Percentiles rank a stretch among this genome's conserved stretches.
These are phyloP conservation scores for Synanthedon tipuliformis DNA, from an alignment of 2,888 invertebrate genomes.

Conservation along the genomic window DNA sequence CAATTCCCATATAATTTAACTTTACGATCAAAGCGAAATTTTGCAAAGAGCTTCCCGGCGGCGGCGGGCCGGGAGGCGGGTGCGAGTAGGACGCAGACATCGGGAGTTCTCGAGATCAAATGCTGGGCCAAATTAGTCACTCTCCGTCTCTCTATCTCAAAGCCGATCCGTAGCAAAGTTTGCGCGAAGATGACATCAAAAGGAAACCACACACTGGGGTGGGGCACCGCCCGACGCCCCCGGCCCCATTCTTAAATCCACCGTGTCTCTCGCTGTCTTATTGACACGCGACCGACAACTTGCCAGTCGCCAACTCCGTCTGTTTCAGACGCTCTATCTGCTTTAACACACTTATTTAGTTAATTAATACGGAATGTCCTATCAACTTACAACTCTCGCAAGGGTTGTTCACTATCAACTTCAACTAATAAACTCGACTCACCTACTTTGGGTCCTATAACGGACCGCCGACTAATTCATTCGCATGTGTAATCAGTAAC, in stretches of 20 bases:
- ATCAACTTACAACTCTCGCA: constrained; percentile 58
- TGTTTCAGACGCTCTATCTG: constrained; percentile 46
- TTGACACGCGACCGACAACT: constrained; percentile 68
- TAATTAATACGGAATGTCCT: constrained; percentile 70
- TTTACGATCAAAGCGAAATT: constrained; percentile 71
- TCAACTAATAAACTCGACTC: no score
- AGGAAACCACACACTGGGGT: constrained; percentile 70
- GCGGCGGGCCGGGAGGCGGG: constrained; percentile 45
- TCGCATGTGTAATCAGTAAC: no score
- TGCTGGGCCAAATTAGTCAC: constrained; percentile 72
- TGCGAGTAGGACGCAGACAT: constrained; percentile 58
- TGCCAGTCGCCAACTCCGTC: constrained; percentile 52
- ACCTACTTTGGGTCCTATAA: neutral
- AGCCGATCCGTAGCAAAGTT: constrained; percentile 72
- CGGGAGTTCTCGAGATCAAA: constrained; percentile 66
- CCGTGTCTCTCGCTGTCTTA: constrained; percentile 64
- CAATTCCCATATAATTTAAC: constrained; percentile 72
- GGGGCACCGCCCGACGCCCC: constrained; percentile 41
- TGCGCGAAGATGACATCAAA: constrained; percentile 72
- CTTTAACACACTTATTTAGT: constrained; percentile 66
- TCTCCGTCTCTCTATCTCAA: constrained; percentile 72
- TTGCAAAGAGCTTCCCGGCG: constrained; percentile 68
- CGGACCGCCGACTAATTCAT: neutral
- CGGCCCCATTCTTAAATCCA: constrained; percentile 61
- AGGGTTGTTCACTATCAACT: constrained; percentile 44